Base-by-base conservation (phyloP, 1,140 invertebrate genomes). In the Drosophila saltans region DNA sequence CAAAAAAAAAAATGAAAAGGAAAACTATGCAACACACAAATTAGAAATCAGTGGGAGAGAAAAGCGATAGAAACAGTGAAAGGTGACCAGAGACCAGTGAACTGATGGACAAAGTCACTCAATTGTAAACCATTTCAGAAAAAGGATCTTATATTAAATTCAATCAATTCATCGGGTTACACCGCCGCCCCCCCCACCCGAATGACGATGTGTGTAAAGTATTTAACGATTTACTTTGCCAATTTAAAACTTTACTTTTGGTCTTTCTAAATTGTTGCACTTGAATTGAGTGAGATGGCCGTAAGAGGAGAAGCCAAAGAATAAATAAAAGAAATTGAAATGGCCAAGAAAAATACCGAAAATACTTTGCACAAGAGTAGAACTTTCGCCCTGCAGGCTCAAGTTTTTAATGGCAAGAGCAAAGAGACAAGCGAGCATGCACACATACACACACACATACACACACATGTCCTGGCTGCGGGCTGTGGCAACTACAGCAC, bases 401-500 rank as follows among this genome's bases (percentile, higher is more conserved):
- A 85, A 86, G 74, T 67, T 86, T 86, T 86, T 88, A 86, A 86
- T 86, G 83, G 82, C 83, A 83, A 86, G 83, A 80, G 82, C 80
- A 86, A 86, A 88, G 80, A 86, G 79, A 86, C 83, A 82, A 75
- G 62, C 55, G 76, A 69, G 71, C 75, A 70, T 11, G 21, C 43
- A 45, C n/a, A 45, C 16, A 43, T 30, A 36, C 43, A 43, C 41
- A 48, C 16, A 11, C 40, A 41, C 40, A 41, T 9, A 41, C 8
- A 75, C 78, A 86, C 82, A 86, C 75, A 88, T 86, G 83, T 88
- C 75, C 52, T 78, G 80, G 81, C 81, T 86, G 83, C 75, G 80
- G 83, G 83, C 61, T 72, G 58, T 60, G 58, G 58, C 58, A 40
- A 36, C 33, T 36, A 36, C 33, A 30, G 2, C 2, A 5, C 6